Conservation (phyloP, 2,797 vertebrate species). For the Melanotaenia parkinsoni region DNA sequence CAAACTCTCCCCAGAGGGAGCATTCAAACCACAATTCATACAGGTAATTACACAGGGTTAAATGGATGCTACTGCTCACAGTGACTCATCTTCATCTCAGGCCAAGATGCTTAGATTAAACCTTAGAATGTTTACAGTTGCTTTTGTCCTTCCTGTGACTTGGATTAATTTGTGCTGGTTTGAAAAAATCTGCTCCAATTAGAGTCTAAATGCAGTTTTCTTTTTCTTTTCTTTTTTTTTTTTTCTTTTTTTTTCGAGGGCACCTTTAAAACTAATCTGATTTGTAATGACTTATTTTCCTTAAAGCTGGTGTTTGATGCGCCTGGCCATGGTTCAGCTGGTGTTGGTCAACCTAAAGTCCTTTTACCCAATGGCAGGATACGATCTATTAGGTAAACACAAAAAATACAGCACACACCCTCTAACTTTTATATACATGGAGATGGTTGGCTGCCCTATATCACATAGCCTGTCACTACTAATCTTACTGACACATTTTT, state of each 20-base stretch:
- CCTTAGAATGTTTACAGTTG: conserved; percentile 10
- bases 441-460: conserved; percentile 21
- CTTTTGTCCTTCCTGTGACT: conserved; percentile 17
- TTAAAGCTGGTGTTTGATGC: conserved; percentile 97
- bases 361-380: conserved; percentile 96
- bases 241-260: conserved; percentile 2
- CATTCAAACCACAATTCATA: conserved; percentile 97
- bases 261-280: conserved; percentile 18
- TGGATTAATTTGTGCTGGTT: conserved; percentile 5
- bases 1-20: conserved; percentile 86
- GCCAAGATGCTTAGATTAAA: conserved; percentile 3
- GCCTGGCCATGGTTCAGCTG: conserved; percentile 95
- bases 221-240: conserved; percentile 1
- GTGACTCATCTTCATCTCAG: conserved; percentile 18
- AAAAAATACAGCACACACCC: conserved; percentile 23
- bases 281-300: conserved; percentile 32
- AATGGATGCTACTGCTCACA: conserved; percentile 10
- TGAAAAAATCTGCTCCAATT: conserved; percentile 10
- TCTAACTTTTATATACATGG: conserved; percentile 18
- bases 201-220: neutral
- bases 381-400: conserved; percentile 84
- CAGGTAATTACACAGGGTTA: conserved; percentile 83
- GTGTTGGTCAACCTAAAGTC: conserved; percentile 93
- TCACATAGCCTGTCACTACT: conserved; percentile 30
- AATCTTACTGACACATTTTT: conserved; percentile 15